Evolutionary conservation across 2,797 vertebrate species (phyloP).

Genomic region (Muscicapa striata): DNA sequence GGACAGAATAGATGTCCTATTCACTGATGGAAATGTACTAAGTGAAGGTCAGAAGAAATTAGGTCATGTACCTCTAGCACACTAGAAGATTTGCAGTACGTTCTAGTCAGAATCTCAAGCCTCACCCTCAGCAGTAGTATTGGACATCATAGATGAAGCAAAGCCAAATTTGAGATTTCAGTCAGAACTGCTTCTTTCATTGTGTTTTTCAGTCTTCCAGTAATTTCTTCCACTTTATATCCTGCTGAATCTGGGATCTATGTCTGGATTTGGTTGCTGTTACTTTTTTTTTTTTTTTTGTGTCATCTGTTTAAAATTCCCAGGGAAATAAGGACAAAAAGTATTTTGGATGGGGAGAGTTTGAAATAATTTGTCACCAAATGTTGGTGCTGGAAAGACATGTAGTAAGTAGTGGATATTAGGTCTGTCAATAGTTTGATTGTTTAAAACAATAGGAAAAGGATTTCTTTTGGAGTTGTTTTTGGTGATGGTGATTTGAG

Average conservation of each 20-base stretch:
- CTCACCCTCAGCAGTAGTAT: not conserved
- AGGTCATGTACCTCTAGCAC: not conserved
- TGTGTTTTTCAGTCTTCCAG: not conserved
- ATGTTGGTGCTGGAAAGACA: not conserved
- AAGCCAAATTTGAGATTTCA: not conserved
- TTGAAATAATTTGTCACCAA: not conserved
- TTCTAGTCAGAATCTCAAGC: not conserved
- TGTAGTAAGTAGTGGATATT: not conserved
- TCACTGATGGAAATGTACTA: not conserved
- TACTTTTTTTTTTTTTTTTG: not conserved
- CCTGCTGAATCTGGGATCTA: not conserved
- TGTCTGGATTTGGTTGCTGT: not conserved
- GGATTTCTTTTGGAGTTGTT: not conserved
- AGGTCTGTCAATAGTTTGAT: not conserved
- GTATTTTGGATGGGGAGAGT: not conserved
- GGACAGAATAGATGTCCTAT: not conserved
- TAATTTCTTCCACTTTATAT: not conserved
- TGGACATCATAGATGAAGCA: not conserved
- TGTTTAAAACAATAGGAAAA: not conserved
- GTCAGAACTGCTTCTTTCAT: not conserved
- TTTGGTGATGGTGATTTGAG: rapidly evolving
- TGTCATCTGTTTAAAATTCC: not conserved
- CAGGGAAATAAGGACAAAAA: not conserved
- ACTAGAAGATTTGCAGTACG: not conserved
- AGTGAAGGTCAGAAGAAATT: not conserved